Base-by-base conservation (phyloP, 2,797 vertebrate species). In the Sparus aurata region DNA sequence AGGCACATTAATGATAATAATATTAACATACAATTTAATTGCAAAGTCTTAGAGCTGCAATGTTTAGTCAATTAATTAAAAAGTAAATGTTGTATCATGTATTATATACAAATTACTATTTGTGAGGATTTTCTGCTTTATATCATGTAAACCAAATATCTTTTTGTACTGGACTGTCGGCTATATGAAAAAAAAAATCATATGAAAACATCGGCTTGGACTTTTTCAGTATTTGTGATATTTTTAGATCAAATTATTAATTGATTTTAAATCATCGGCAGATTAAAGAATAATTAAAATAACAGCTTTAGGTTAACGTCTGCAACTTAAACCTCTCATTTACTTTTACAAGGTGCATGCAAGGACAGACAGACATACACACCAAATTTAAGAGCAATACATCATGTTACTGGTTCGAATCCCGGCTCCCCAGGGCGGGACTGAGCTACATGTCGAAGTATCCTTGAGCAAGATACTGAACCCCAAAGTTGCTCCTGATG, bases 351-450 rank as follows among this genome's bases (percentile, higher is more conserved):
- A 3, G 3, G 20, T 20, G 4, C 30, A 61, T 7, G 17, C 13
- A 16, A 12, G 64, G 18, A 59, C 38, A 47, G 7, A 66, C 38
- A 15, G 43, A 66, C 20, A 68, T 11, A 15, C 22, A 77, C 54
- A 73, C 7, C 50, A 62, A 5, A 53, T 46, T 46, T 63, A 65
- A 75, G 53, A 43, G 55, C 66, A 83, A 86, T 80, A 85, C 73
- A 79, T 88, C 84, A 92, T 80, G 58, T 77, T 60, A 34, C n/a
- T n/a, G n/a, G n/a, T n/a, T n/a, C n/a, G n/a, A n/a, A n/a, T n/a
- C n/a, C n/a, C n/a, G n/a, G n/a, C n/a, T n/a, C n/a, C n/a, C n/a
- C n/a, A n/a, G n/a, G n/a, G n/a, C n/a, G n/a, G n/a, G n/a, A n/a
- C n/a, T n/a, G n/a, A n/a, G n/a, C n/a, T n/a, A n/a, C n/a, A n/a